phyloP scores from a whole-genome alignment of 37 sponge, comb jelly and placozoan species.

The Hormiphora californensis region DNA sequence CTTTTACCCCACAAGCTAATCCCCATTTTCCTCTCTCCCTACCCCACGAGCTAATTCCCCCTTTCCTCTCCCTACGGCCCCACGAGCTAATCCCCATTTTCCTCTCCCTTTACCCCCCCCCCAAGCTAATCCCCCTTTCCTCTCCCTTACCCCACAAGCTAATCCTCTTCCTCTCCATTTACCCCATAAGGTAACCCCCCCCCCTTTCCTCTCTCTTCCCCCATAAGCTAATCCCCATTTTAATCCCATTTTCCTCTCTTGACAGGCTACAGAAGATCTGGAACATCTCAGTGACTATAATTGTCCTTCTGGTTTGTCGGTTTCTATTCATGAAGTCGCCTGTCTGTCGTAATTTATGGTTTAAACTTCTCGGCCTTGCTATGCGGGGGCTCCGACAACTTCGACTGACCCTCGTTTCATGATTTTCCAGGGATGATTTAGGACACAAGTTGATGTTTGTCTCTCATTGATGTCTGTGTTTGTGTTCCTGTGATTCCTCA shows the following conservation, averaged over 20 bases:
- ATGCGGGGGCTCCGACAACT: background rate
- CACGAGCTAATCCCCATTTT: background rate
- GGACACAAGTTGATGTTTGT: background rate
- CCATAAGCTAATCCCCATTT: background rate
- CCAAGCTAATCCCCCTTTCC: background rate
- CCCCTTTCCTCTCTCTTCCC: background rate
- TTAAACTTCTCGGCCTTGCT: background rate
- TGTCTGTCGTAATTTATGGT: background rate
- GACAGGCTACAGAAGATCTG: background rate
- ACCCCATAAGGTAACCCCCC: background rate
- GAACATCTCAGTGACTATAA: background rate
- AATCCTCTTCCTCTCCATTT: background rate
- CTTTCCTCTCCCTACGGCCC: slow-evolving; percentile 4
- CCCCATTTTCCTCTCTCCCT: background rate
- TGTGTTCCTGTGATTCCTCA: background rate
- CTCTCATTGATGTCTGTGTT: background rate
- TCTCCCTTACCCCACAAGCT: background rate
- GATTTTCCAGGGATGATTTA: background rate
- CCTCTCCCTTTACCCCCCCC: background rate
- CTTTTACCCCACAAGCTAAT: background rate
- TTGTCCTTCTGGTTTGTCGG: background rate
- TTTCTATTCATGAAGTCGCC: background rate
- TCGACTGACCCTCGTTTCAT: slow-evolving; percentile 5
- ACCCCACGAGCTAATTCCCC: background rate
- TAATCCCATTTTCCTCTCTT: background rate